Percentiles rank a stretch among this genome's conserved stretches.
Evolutionary conservation across 2,113 vertebrate species (phyloP).

Genomic region (Elgaria multicarinata): DNA sequence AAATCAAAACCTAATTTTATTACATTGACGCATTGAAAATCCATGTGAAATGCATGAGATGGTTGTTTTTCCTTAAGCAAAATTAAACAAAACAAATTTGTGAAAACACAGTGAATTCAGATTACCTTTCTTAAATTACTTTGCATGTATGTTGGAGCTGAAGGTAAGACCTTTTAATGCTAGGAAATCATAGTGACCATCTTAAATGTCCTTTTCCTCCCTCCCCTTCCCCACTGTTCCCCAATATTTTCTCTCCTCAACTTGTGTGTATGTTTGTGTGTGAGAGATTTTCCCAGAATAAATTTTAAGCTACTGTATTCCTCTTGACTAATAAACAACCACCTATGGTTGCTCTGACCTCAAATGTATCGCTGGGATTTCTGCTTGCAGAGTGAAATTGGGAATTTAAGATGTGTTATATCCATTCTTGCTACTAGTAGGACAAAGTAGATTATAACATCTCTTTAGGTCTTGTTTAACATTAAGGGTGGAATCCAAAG

Average conservation of each 20-base stretch:
- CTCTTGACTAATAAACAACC: neutral
- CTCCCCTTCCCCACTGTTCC: neutral
- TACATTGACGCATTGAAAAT: neutral
- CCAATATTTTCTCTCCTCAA: neutral
- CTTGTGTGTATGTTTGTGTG: neutral
- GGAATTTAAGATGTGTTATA: slow-evolving; percentile 18
- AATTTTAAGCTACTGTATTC: neutral
- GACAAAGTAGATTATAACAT: slow-evolving; percentile 25
- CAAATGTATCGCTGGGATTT: slow-evolving; percentile 18
- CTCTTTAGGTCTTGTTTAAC: neutral
- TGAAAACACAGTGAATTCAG: neutral
- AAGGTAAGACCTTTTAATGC: neutral
- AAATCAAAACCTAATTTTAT: neutral
- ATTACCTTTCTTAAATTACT: neutral
- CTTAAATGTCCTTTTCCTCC: neutral
- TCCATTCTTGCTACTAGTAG: slow-evolving; percentile 11
- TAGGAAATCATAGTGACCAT: neutral
- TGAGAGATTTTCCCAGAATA: neutral
- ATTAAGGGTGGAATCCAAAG: neutral
- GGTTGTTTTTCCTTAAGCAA: neutral
- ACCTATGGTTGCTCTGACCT: slow-evolving; percentile 25
- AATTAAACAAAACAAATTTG: neutral
- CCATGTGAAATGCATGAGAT: neutral
- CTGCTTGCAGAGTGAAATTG: slow-evolving; percentile 43
- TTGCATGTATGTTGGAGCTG: slow-evolving; percentile 8